A percentile compares a stretch with the other conserved stretches of the same genome.
These are phyloP conservation scores for Aspiorhynchus laticeps DNA, from an alignment of 2,113 vertebrate genomes.

Conservation along the genomic window DNA sequence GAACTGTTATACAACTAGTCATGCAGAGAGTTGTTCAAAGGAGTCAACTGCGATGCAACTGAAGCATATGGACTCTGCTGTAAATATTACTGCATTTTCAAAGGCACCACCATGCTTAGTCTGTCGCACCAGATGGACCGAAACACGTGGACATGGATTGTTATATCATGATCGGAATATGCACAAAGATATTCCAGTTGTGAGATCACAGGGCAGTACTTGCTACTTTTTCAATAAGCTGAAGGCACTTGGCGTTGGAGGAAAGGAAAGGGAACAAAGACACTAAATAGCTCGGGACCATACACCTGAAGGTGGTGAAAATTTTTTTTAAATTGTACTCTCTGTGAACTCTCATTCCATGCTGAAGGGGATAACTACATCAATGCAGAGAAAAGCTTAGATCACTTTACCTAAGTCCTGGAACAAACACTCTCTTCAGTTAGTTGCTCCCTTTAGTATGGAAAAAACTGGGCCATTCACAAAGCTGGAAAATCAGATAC, in stretches of 20 bases:
- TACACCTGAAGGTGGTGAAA: constrained; percentile 31
- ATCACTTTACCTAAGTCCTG: constrained; percentile 63
- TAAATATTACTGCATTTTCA: constrained; percentile 65
- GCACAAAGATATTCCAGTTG: constrained; percentile 67
- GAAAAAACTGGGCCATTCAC: constrained; percentile 54
- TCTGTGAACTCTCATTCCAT: constrained; percentile 35
- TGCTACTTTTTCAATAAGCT: constrained; percentile 62
- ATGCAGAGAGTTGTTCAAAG: constrained; percentile 33
- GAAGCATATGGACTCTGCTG: constrained; percentile 51
- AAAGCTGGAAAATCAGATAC: constrained; percentile 62
- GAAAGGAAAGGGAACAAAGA: constrained; percentile 26
- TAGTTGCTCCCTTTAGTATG: constrained; percentile 57
- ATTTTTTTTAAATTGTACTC: constrained; percentile 45
- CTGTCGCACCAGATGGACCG: constrained; percentile 60
- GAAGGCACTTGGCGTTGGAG: constrained; percentile 55
- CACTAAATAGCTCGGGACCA: constrained; percentile 30
- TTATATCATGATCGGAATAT: constrained; percentile 73
- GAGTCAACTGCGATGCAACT: constrained; percentile 36
- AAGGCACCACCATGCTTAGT: constrained; percentile 66
- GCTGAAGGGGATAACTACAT: constrained; percentile 50
- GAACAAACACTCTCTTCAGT: constrained; percentile 57
- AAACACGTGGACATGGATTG: constrained; percentile 63
- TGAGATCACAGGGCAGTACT: constrained; percentile 72
- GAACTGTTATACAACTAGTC: constrained; percentile 40
- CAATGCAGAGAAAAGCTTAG: constrained; percentile 61